Evolutionary conservation across 2,888 invertebrate species (phyloP), one percentile per base, ranked within the genome.

Genomic region (Xestobium rufovillosum): DNA sequence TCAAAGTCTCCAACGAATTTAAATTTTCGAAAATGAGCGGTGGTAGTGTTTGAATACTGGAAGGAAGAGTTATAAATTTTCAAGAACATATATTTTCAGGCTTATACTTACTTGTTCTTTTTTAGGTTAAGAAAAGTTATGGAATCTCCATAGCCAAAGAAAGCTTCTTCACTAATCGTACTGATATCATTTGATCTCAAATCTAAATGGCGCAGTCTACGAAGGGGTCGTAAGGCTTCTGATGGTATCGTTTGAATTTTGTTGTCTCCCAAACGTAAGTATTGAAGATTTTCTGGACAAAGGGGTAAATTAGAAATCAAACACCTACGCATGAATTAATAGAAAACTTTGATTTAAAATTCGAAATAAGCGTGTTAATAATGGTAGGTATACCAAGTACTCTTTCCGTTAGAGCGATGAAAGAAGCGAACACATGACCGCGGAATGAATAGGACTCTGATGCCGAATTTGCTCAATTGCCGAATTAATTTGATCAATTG

Each of bases 61-160:
- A 65, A 63, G 44, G 51, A 47, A 44, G 45, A 42, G 41, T 8
- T 19, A n/a, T 8, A 19, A 19, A 19, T 19, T n/a, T 19, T 6
- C 23, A 6, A 19, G 6, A n/a, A 19, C 23, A 19, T 19, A 19
- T 19, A n/a, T 19, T 19, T 19, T n/a, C 6, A 19, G n/a, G 6
- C n/a, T 6, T 19, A 19, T 19, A 68, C 80, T 82, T 72, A 90
- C 90, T 84, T 82, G 63, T 91, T 91, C 64, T 90, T 90, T 58
- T 91, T 89, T 45, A 92, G 69, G 62, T 89, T 89, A 15, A 92
- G 76, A 67, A 90, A 91, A n/a, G 91, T 90, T 47, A 92, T 83
- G 15, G 88, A 87, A 61, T 88, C 87, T 14, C 91, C 91, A 56
- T 83, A 92, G 31, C 87, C 85, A 4, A 81, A 78, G 62, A 91